Conservation (phyloP, 2,113 vertebrate genomes). For the Cheirogaleus medius region DNA sequence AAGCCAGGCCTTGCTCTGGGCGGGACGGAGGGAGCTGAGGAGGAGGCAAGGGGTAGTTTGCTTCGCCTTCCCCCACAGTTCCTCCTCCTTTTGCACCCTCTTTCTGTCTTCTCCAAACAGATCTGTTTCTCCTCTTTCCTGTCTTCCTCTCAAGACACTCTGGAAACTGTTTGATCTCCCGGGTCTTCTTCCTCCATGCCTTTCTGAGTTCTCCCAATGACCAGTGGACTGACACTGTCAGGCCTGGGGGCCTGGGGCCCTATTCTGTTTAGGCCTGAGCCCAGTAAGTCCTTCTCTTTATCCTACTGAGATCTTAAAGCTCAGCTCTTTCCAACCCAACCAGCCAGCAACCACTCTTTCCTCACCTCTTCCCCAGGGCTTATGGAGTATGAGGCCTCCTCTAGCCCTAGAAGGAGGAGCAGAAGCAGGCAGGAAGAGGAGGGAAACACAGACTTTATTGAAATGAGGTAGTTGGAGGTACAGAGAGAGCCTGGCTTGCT, state of each 20-base stretch:
- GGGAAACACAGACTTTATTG: constrained; percentile 83
- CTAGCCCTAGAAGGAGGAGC: background rate
- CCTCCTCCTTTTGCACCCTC: background rate
- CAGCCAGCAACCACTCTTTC: background rate
- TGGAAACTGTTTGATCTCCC: background rate
- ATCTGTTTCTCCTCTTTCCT: background rate
- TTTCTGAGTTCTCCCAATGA: background rate
- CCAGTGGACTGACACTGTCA: background rate
- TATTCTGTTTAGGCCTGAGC: background rate
- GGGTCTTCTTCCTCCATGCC: background rate
- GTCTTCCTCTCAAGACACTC: background rate
- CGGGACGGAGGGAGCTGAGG: accelerated
- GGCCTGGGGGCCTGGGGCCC: background rate
- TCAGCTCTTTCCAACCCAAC: background rate
- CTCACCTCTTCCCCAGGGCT: background rate
- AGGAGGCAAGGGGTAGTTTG: background rate
- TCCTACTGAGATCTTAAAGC: background rate
- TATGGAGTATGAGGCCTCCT: background rate
- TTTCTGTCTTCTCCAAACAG: background rate
- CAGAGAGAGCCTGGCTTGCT: constrained; percentile 67
- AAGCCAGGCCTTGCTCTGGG: background rate
- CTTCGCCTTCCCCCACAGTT: background rate
- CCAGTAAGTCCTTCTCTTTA: background rate
- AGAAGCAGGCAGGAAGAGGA: background rate
- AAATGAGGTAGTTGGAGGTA: constrained; percentile 83